Base-by-base conservation (phyloP, 2,113 vertebrate genomes). In the Lucifuga dentata region DNA sequence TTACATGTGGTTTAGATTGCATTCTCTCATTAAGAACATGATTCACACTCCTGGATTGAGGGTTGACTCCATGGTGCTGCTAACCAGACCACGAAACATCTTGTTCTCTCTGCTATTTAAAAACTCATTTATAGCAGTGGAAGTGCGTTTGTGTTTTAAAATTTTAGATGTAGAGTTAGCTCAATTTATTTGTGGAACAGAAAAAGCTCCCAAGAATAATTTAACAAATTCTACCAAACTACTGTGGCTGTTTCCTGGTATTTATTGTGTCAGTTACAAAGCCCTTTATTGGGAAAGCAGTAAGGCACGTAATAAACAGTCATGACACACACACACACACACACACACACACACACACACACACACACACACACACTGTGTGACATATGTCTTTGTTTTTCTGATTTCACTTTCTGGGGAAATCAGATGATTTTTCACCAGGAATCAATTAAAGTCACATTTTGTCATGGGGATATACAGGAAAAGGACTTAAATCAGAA, bases 11-110 rank as follows among this genome's bases (percentile, higher is more conserved):
- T 85, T 70, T 71, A 3, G 51, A 80, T 86, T 80, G 40, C 16
- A 1, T 78, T 71, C 73, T 79, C 66, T 80, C 80, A 87, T 87
- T 88, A 88, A 78, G 66, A 74, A 61, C 33, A 83, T 89, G 89
- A 91, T 84, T 91, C 88, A 91, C 88, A 81, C 86, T 83, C 72
- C 76, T 77, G 86, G 73, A 80, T 72, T 83, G 80, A 86, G 63
- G 78, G 68, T 79, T 77, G 85, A 83, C 84, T 88, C 59, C 53
- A 44, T 59, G 21, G n/a, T n/a, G n/a, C 21, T 51, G 70, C 74
- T 74, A 81, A 84, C 64, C 73, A 36, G 53, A 83, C 76, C 68
- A 64, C 83, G 81, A 61, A 81, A 73, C 55, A 35, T 57, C 49
- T 23, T 41, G 41, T 61, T 79, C 52, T 70, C 58, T 63, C 53